These are phyloP conservation scores for Eupithecia pulchellata DNA, from an alignment of 2,888 invertebrate genomes.

Conservation along the genomic window DNA sequence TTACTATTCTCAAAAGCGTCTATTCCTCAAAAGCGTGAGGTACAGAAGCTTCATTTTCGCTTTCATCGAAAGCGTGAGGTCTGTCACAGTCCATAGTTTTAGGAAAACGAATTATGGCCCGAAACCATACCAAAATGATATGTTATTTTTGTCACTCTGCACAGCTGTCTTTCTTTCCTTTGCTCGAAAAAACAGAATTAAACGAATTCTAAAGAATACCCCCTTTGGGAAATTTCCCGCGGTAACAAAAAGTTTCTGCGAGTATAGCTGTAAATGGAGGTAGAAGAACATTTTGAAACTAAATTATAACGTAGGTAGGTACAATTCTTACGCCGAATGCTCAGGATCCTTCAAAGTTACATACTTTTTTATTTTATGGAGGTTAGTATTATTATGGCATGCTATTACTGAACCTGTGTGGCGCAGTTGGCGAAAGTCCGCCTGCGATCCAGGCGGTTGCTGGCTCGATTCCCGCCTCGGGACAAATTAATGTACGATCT, in stretches of 20 bases:
- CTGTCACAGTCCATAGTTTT: no score
- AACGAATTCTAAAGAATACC: slow-evolving; percentile 47
- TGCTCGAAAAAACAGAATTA: slow-evolving; percentile 41
- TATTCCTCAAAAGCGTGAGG: no score
- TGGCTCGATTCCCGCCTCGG: no score
- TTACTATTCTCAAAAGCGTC: no score
- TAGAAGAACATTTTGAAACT: slow-evolving; percentile 29
- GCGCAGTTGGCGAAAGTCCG: no score
- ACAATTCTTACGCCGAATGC: slow-evolving; percentile 17
- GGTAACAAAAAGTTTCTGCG: slow-evolving; percentile 44
- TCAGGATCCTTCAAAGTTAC: neutral
- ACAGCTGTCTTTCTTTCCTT: slow-evolving; percentile 20
- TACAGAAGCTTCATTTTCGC: no score
- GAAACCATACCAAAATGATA: neutral
- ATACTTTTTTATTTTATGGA: neutral
- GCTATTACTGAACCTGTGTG: no score
- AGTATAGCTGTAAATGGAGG: slow-evolving; percentile 31
- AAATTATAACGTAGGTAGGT: slow-evolving; percentile 28
- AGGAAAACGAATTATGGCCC: neutral
- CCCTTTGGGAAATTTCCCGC: slow-evolving; percentile 55
- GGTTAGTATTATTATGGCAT: neutral
- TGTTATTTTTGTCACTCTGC: neutral
- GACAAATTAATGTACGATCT: no score
- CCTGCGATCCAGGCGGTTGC: no score
- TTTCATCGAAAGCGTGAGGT: no score